Conservation (phyloP, 2,797 vertebrate genomes). For the Anguilla pacifica region DNA sequence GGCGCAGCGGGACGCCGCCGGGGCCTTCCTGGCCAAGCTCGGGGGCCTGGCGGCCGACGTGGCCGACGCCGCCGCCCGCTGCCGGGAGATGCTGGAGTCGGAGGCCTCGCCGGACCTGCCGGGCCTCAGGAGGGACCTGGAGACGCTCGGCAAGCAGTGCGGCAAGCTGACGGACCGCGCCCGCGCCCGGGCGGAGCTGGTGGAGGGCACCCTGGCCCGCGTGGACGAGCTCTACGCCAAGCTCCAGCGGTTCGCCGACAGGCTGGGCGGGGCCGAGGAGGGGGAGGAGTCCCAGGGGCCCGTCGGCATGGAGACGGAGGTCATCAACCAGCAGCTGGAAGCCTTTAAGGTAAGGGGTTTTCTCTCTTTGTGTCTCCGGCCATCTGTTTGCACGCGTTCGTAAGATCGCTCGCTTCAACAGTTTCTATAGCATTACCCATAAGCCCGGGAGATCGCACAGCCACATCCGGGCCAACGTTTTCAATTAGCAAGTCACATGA, state of each 20-base stretch:
- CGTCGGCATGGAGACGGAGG: slow-evolving; percentile 93
- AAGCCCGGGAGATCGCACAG: background rate
- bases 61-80: slow-evolving; percentile 82
- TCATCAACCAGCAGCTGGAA: slow-evolving; percentile 91
- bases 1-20: slow-evolving; percentile 78
- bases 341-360: slow-evolving; percentile 86
- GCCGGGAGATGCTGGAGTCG: slow-evolving; percentile 88
- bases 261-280: slow-evolving; percentile 76
- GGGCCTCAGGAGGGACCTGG: slow-evolving; percentile 91
- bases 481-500: background rate
- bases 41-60: slow-evolving; percentile 84
- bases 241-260: slow-evolving; percentile 71
- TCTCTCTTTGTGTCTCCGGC: background rate
- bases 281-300: slow-evolving; percentile 89
- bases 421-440: background rate
- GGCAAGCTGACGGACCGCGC: slow-evolving; percentile 91
- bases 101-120: slow-evolving; percentile 89
- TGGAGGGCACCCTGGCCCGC: slow-evolving; percentile 73
- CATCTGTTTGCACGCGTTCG: background rate
- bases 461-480: background rate
- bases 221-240: slow-evolving; percentile 83
- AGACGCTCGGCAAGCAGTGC: slow-evolving; percentile 92
- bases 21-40: slow-evolving; percentile 81
- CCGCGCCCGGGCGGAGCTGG: slow-evolving; percentile 80
- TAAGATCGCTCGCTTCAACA: background rate